Conservation (phyloP, 2,797 vertebrate species). For the Chaetodon trifasciatus region DNA sequence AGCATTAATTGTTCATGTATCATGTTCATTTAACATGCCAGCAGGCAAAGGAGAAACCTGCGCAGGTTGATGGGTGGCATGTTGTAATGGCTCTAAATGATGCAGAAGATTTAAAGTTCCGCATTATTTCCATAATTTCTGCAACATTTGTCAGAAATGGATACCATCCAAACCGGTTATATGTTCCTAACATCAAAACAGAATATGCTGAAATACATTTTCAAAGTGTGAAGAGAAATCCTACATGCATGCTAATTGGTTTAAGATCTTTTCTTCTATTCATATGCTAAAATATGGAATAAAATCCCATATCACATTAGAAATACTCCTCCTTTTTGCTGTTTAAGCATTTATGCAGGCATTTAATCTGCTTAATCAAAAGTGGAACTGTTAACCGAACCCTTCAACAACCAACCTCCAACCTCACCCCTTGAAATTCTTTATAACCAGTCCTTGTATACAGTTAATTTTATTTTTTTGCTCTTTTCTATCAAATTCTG, state of each 20-base stretch:
- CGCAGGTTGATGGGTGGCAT: constrained; percentile 33
- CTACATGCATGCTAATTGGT: background rate
- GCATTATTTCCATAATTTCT: background rate
- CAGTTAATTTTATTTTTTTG: background rate
- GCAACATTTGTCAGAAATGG: background rate
- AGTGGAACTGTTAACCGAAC: background rate
- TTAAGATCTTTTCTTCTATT: background rate
- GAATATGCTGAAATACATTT: background rate
- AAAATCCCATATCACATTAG: background rate
- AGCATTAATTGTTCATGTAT: constrained; percentile 53
- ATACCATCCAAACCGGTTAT: background rate
- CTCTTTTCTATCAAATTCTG: background rate
- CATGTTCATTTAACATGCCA: constrained; percentile 35
- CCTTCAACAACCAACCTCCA: background rate
- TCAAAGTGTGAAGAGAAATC: background rate
- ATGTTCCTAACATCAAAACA: background rate
- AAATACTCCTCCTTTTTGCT: background rate
- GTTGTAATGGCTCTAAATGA: constrained; percentile 27
- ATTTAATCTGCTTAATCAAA: background rate
- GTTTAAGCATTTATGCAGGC: background rate
- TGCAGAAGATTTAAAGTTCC: background rate
- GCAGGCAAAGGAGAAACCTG: constrained; percentile 16
- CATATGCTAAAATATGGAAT: no score
- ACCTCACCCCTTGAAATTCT: background rate
- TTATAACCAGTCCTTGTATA: background rate